Base-by-base conservation (phyloP, 2,797 vertebrate species). In the Acomys russatus region DNA sequence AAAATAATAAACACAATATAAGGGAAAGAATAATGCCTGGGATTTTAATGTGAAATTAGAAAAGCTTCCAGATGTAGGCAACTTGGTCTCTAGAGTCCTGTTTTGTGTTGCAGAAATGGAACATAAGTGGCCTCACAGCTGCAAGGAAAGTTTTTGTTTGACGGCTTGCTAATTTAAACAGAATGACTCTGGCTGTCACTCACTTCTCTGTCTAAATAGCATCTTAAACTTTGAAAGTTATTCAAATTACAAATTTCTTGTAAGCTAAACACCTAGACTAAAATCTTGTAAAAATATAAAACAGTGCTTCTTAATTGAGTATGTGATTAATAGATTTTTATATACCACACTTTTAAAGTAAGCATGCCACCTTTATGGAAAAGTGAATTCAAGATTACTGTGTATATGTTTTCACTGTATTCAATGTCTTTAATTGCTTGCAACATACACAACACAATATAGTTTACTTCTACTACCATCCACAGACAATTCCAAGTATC, bases 121-220 rank as follows among this genome's bases (percentile, higher is more conserved):
- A 59, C 35, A 61, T 49, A 89, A 78, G 85, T 92, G 68, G 38
- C 73, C 15, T 94, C 44, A 86, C 1, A 92, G 38, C 51, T 95
- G n/a, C 59, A 96, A 87, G 74, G 9, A 35, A 10, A 85, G 4
- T 17, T 83, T 87, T 90, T 84, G 54, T 87, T 92, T 94, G 30
- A 87, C 88, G 80, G 22, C 22, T 91, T 74, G 76, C 33, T 96
- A 51, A 86, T 91, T 96, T 91, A 88, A 90, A 87, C 51, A 23
- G 51, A 95, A 78, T 74, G 86, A 9, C n/a, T 92, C 66, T 86
- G 38, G 56, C 61, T 95, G 93, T 82, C 71, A 94, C 80, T 35
- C 10, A 66, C 9, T 73, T 91, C 23, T 85, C 35, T 68, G 18
- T 12, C 12, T 93, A 15, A 82, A 61, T 33, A 79, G 0, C 71